Evolutionary conservation across 2,797 vertebrate genomes (phyloP).

Genomic region (Acridotheres tristis): DNA sequence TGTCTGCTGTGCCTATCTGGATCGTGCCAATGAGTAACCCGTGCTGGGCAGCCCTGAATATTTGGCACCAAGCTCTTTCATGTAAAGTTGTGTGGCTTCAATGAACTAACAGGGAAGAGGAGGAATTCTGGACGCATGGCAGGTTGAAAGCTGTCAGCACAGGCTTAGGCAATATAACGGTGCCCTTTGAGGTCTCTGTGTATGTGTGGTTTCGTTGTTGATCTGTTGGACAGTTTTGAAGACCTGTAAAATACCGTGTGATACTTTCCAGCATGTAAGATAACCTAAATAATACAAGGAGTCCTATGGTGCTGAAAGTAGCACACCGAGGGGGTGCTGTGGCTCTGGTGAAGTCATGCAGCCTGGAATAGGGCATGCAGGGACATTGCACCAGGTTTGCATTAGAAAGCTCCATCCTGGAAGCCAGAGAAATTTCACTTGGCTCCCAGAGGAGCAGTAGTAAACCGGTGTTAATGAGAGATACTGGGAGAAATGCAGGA

Average conservation of each 20-base stretch:
- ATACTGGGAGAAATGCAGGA: slow-evolving; percentile 22
- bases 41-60: not conserved
- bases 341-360: not conserved
- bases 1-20: not conserved
- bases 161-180: not conserved
- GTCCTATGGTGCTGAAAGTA: not conserved
- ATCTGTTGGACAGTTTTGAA: not conserved
- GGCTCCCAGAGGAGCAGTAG: slow-evolving; percentile 31
- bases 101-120: not conserved
- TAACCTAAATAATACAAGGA: not conserved
- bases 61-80: not conserved
- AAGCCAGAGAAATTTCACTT: slow-evolving; percentile 36
- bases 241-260: not conserved
- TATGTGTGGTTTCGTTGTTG: not conserved
- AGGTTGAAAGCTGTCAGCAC: not conserved
- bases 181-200: not conserved
- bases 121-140: not conserved
- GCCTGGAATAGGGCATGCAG: not conserved
- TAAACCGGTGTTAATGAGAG: slow-evolving; percentile 55
- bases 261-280: not conserved
- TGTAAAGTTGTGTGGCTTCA: not conserved
- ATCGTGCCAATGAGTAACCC: not conserved
- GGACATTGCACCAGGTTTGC: not conserved
- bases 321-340: accelerated
- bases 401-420: not conserved